A percentile compares a stretch with the other conserved stretches of the same genome.
Conservation (phyloP, 2,797 vertebrate species). For the Betta splendens region DNA sequence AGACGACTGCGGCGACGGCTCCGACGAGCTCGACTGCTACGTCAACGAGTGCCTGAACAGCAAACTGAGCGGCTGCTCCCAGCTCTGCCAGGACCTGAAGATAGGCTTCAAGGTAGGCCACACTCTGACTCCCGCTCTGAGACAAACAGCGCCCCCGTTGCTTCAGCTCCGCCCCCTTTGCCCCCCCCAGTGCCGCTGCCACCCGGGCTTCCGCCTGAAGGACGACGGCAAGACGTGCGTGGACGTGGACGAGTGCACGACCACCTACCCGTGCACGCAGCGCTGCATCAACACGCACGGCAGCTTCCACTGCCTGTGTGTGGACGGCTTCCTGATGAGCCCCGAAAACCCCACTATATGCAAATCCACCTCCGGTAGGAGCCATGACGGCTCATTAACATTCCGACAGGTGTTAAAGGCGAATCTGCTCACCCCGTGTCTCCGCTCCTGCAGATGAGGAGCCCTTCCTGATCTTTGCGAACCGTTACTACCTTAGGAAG, state of each 20-base stretch:
- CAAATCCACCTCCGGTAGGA: slow-evolving; percentile 90
- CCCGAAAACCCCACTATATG: slow-evolving; percentile 90
- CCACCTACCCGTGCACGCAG: slow-evolving; percentile 95
- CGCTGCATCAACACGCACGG: slow-evolving; percentile 94
- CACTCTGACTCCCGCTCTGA: no score
- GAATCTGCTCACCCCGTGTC: slow-evolving; percentile 20
- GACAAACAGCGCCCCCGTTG: no score
- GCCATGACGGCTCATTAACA: slow-evolving; percentile 19
- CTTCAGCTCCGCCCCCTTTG: slow-evolving; percentile 48
- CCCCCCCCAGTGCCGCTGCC: slow-evolving; percentile 90
- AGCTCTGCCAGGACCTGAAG: slow-evolving; percentile 95
- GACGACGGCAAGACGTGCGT: slow-evolving; percentile 94
- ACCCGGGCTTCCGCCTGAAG: slow-evolving; percentile 93
- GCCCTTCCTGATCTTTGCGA: slow-evolving; percentile 96
- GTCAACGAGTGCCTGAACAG: slow-evolving; percentile 94
- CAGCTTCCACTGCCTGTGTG: slow-evolving; percentile 93
- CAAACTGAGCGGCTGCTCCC: slow-evolving; percentile 94
- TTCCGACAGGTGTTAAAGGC: background rate
- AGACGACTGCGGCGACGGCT: slow-evolving; percentile 91
- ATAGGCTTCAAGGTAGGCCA: slow-evolving; percentile 93
- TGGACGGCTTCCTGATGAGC: slow-evolving; percentile 88
- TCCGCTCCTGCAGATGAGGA: slow-evolving; percentile 84
- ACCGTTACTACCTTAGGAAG: slow-evolving; percentile 97
- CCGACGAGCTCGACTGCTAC: slow-evolving; percentile 94
- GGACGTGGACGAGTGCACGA: slow-evolving; percentile 93